Base-by-base conservation (phyloP, 2,113 vertebrate species). In the Microcebus ravelobensis region DNA sequence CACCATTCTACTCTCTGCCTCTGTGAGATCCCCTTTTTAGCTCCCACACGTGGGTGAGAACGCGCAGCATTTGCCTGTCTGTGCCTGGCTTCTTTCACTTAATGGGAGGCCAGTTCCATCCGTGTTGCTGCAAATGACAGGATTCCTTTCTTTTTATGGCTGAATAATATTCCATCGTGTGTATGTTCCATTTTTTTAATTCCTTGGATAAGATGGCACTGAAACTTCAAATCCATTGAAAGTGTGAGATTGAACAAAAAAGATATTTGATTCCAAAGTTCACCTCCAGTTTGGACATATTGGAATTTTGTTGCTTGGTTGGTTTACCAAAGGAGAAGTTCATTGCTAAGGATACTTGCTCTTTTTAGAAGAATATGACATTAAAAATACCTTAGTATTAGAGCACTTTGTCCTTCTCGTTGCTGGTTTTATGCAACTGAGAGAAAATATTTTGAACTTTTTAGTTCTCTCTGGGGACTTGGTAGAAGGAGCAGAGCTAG, bases 381-480 rank as follows among this genome's bases (percentile, higher is more conserved):
- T 97, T 96, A 87, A 95, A 90, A 93, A 88, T 87, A 92, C 57
- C 70, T 95, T 71, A 92, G 85, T 82, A 4, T 45, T 39, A 23
- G 12, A n/a, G 61, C 79, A 61, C 80, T 45, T 77, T 5, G 67
- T 74, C 39, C 57, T 96, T 0, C 0, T 39, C 52, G 18, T 79
- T 95, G 29, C 70, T 77, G 50, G 63, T 93, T 84, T 83, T 97
- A 65, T 90, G 23, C 98, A 91, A 98, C 91, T 95, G 23, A 65
- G 92, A 98, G 86, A 98, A 96, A 97, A 97, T 71, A 63, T 73
- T 98, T 95, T 96, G 93, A 97, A 96, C 96, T 94, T 96, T 91
- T 73, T 95, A 67, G 63, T 96, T 97, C n/a, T 97, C 97, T 97
- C 96, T 92, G 71, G 87, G 95, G 84, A 97, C 97, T 94, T 0